Percentiles rank a stretch among this genome's conserved stretches.
Evolutionary conservation across 2,888 invertebrate genomes (phyloP).

Genomic region (Lottia gigantea): DNA sequence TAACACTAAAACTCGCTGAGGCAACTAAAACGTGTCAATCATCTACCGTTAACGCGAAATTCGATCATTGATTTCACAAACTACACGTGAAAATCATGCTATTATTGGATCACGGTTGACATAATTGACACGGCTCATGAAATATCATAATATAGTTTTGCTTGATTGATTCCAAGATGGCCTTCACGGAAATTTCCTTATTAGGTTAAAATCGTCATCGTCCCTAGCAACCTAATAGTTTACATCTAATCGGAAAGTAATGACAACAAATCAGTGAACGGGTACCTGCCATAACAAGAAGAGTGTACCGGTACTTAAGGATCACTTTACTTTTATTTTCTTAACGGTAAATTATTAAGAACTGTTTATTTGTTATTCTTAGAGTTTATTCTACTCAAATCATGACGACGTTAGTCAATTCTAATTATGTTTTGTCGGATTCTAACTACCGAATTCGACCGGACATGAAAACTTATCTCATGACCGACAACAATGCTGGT

Average conservation of each 20-base stretch:
- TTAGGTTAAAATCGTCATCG: constrained; percentile 28
- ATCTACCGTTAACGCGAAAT: no score
- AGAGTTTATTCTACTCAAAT: background rate
- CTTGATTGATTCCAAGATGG: constrained; percentile 24
- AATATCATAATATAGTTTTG: no score
- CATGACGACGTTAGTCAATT: constrained; percentile 50
- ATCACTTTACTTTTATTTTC: no score
- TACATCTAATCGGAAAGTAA: constrained; percentile 49
- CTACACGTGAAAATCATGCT: no score
- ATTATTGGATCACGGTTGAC: no score
- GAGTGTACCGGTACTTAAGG: background rate
- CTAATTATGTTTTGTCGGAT: constrained; percentile 50
- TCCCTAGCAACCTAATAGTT: constrained; percentile 52
- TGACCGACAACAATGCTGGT: constrained; percentile 57
- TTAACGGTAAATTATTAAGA: background rate
- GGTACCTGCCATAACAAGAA: constrained; percentile 11
- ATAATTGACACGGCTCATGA: no score
- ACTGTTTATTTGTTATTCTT: background rate
- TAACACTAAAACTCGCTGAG: background rate
- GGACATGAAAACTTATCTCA: constrained; percentile 48
- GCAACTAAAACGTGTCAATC: no score
- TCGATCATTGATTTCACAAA: no score
- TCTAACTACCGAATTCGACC: constrained; percentile 56
- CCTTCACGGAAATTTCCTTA: constrained; percentile 45
- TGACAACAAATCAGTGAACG: constrained; percentile 21